Conservation (phyloP, 2,797 vertebrate genomes). For the Aselliscus stoliczkanus region DNA sequence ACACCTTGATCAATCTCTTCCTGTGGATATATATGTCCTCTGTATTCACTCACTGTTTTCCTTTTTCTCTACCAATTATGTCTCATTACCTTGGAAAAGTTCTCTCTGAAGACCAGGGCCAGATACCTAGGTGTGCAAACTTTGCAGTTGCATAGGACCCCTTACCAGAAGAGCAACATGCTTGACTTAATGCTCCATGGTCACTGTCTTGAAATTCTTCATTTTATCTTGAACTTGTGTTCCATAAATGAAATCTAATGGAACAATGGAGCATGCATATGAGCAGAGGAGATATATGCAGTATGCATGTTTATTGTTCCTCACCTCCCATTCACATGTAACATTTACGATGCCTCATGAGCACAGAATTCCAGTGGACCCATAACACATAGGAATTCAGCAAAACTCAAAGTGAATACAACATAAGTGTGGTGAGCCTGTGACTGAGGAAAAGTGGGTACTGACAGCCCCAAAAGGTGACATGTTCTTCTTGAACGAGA, state of each 20-base stretch:
- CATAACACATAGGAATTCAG: neutral
- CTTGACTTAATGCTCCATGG: neutral
- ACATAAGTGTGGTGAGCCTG: neutral
- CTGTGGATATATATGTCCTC: neutral
- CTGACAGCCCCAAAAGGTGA: neutral
- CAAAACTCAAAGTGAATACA: neutral
- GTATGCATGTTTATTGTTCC: neutral
- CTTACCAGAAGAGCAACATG: neutral
- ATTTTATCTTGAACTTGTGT: neutral
- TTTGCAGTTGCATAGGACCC: too few relatives aligned
- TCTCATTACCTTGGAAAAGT: neutral
- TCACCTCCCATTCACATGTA: neutral
- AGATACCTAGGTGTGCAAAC: neutral
- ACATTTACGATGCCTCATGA: neutral
- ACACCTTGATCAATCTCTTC: neutral
- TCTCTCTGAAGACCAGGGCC: neutral
- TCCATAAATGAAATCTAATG: neutral
- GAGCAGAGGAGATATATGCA: neutral
- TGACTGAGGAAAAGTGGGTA: neutral
- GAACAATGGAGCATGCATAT: neutral
- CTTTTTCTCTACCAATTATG: neutral
- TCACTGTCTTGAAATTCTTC: neutral
- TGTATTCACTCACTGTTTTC: neutral
- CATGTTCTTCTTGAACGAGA: neutral
- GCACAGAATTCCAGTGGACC: neutral